Conservation (phyloP, 37 sponge, comb jelly and placozoan species). For the Spongilla lacustris region DNA sequence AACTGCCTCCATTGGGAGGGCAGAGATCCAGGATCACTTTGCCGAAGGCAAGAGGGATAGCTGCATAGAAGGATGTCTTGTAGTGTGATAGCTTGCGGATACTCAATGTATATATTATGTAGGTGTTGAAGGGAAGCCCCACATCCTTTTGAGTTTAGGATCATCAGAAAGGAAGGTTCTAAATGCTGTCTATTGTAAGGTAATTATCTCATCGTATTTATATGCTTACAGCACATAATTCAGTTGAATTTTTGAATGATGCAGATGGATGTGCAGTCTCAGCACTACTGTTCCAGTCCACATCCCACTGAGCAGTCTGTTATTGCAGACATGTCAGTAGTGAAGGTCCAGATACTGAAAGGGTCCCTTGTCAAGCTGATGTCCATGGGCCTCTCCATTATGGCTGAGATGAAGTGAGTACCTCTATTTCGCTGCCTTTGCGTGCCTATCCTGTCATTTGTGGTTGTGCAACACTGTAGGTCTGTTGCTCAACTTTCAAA, state of each 20-base stretch:
- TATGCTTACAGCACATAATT: no score
- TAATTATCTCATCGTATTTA: no score
- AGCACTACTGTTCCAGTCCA: conserved; percentile 24
- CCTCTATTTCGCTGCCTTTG: neutral
- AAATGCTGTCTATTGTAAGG: no score
- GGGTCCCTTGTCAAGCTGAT: conserved; percentile 47
- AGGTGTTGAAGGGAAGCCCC: no score
- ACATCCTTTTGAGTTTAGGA: no score
- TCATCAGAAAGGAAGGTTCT: no score
- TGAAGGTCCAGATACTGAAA: conserved; percentile 22
- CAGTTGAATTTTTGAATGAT: no score
- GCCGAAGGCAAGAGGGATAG: no score
- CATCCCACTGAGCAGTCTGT: conserved; percentile 38
- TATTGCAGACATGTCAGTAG: conserved; percentile 20
- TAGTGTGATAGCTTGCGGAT: neutral
- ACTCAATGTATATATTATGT: neutral
- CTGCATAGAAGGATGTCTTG: neutral
- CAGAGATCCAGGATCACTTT: conserved; percentile 25
- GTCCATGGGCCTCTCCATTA: conserved; percentile 5
- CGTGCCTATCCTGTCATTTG: neutral
- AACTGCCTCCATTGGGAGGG: conserved; percentile 11
- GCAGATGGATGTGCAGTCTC: conserved; percentile 43
- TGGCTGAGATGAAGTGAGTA: conserved; percentile 34
- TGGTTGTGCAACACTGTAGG: neutral
- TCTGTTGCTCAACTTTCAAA: neutral